phyloP scores from a whole-genome alignment of 1,140 invertebrate genomes.

The Papilio dardanus region DNA sequence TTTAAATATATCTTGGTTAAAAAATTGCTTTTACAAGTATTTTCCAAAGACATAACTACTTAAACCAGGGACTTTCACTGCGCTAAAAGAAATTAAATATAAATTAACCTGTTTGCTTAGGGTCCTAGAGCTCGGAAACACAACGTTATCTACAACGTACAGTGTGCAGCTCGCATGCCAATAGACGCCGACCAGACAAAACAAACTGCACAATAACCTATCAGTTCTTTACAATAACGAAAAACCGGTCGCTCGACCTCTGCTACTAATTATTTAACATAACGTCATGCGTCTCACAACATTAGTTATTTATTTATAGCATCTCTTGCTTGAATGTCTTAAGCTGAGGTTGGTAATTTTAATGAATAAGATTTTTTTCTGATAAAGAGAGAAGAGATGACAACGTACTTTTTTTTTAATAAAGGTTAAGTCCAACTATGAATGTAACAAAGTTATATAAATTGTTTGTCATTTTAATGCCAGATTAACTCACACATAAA shows the following conservation, averaged over 20 bases:
- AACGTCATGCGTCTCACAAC: conserved; percentile 15
- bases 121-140: background rate
- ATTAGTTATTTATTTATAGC: background rate
- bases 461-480: background rate
- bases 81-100: no score
- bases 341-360: background rate
- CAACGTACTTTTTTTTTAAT: no score
- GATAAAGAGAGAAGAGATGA: no score
- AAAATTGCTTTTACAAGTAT: no score
- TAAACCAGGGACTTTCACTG: no score
- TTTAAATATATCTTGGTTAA: no score
- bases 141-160: background rate
- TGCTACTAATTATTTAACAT: conserved; percentile 16
- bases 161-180: background rate
- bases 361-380: background rate
- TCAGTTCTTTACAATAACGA: conserved; percentile 10
- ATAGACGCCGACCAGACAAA: conserved; percentile 33
- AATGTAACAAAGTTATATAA: background rate
- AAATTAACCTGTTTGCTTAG: no score
- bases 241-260: conserved; percentile 25
- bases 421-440: no score
- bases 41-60: no score
- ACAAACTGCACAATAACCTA: conserved; percentile 24
- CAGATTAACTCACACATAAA: background rate
- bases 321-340: background rate